Conservation (phyloP, 2,113 vertebrate species). For the Platichthys stellatus region DNA sequence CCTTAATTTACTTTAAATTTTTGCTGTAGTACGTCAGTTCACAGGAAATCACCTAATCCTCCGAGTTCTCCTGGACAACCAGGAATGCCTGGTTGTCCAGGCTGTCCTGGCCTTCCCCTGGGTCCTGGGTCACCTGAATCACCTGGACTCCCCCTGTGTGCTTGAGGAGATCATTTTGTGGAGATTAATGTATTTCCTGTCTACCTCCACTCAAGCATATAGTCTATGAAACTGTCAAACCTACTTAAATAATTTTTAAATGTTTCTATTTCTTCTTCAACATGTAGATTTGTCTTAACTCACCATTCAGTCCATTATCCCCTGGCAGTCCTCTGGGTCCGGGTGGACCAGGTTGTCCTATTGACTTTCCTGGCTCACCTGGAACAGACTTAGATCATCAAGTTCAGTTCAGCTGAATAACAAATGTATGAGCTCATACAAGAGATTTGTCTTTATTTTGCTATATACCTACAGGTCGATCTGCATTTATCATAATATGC, state of each 20-base stretch:
- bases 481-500: too few relatives aligned
- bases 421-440: neutral
- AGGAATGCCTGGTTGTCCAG: constrained; percentile 39
- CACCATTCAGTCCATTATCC: constrained; percentile 36
- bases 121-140: constrained; percentile 56
- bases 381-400: constrained; percentile 16
- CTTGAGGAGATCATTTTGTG: constrained; percentile 20
- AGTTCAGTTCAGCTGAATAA: neutral
- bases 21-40: neutral
- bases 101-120: constrained; percentile 43
- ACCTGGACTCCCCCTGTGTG: constrained; percentile 39
- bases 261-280: neutral
- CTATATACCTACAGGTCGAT: neutral
- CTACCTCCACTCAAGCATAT: neutral
- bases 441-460: neutral
- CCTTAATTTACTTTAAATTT: neutral
- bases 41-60: constrained; percentile 50
- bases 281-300: constrained; percentile 11
- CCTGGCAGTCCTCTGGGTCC: constrained; percentile 65
- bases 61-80: constrained; percentile 56
- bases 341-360: constrained; percentile 53
- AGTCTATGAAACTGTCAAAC: neutral
- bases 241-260: neutral
- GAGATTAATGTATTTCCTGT: neutral
- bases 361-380: constrained; percentile 57